Evolutionary conservation across 2,888 invertebrate species (phyloP).

Genomic region (Fissipunctia ypsillon): DNA sequence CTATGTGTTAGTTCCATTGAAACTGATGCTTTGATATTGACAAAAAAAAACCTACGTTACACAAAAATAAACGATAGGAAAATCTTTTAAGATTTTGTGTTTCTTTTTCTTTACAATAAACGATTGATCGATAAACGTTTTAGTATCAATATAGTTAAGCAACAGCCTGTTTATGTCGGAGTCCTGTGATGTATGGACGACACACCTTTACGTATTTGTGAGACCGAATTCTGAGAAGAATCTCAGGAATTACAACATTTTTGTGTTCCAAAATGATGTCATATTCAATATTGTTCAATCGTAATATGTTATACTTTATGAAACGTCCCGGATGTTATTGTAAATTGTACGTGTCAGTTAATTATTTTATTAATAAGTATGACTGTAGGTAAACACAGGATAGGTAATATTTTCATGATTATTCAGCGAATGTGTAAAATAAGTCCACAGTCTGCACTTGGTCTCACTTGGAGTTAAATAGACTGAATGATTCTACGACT

Average conservation of each 20-base stretch:
- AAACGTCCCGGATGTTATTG: conserved; percentile 55
- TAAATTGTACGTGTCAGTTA: conserved; percentile 41
- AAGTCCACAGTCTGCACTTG: not conserved
- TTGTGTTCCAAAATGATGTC: conserved; percentile 65
- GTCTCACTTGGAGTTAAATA: not conserved
- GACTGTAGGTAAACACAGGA: conserved; percentile 36
- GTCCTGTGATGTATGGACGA: conserved; percentile 64
- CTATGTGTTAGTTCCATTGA: conserved; percentile 49
- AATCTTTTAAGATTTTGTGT: conserved; percentile 36
- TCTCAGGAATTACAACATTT: conserved; percentile 67
- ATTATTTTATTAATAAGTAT: conserved; percentile 61
- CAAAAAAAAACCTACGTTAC: conserved; percentile 45
- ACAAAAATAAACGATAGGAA: conserved; percentile 32
- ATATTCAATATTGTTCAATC: conserved; percentile 65
- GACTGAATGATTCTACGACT: conserved; percentile 13
- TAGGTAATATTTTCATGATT: conserved; percentile 36
- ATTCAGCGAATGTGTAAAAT: conserved; percentile 24
- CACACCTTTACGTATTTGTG: conserved; percentile 65
- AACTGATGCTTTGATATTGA: conserved; percentile 29
- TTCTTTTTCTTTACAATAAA: conserved; percentile 31
- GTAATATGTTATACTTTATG: conserved; percentile 52
- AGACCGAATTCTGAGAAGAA: conserved; percentile 75
- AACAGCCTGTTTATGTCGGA: conserved; percentile 65
- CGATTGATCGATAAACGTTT: conserved; percentile 52
- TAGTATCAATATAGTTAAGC: conserved; percentile 19